Conservation (phyloP, 2,113 vertebrate species). For the Amphilophus citrinellus region DNA sequence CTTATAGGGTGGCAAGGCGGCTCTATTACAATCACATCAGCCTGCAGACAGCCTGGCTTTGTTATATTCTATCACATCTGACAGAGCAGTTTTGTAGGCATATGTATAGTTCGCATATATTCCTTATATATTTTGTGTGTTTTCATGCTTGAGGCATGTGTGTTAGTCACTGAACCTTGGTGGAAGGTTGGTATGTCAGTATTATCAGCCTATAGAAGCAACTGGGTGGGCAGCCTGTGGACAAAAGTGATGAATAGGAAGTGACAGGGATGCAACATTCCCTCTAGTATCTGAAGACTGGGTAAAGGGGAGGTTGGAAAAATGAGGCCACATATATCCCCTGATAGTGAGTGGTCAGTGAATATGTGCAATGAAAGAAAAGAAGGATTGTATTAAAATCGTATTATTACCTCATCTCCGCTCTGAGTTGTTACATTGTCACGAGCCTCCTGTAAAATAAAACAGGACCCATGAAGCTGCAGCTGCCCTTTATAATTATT, state of each 20-base stretch:
- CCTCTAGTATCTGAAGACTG: conserved; percentile 47
- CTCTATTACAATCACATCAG: conserved; percentile 16
- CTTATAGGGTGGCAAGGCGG: conserved; percentile 26
- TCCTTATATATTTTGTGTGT: conserved; percentile 25
- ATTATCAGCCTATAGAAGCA: conserved; percentile 38
- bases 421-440: conserved; percentile 27
- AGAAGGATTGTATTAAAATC: conserved; percentile 38
- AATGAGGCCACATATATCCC: conserved; percentile 29
- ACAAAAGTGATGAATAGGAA: conserved; percentile 76
- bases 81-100: neutral
- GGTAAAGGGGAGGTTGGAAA: conserved; percentile 11
- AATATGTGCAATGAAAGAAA: conserved; percentile 6
- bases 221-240: conserved; percentile 52
- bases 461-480: neutral
- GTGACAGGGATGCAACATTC: conserved; percentile 64
- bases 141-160: conserved; percentile 20
- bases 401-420: conserved; percentile 31
- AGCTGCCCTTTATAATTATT: neutral
- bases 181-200: conserved; percentile 31
- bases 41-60: neutral
- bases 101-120: neutral
- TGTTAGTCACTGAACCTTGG: conserved; percentile 21
- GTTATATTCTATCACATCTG: conserved; percentile 23
- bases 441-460: conserved; percentile 4
- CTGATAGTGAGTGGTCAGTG: neutral